A percentile compares a stretch with the other conserved stretches of the same genome.
These are phyloP conservation scores for Saguinus imperator DNA, from an alignment of 2,113 vertebrate species.

Conservation along the genomic window DNA sequence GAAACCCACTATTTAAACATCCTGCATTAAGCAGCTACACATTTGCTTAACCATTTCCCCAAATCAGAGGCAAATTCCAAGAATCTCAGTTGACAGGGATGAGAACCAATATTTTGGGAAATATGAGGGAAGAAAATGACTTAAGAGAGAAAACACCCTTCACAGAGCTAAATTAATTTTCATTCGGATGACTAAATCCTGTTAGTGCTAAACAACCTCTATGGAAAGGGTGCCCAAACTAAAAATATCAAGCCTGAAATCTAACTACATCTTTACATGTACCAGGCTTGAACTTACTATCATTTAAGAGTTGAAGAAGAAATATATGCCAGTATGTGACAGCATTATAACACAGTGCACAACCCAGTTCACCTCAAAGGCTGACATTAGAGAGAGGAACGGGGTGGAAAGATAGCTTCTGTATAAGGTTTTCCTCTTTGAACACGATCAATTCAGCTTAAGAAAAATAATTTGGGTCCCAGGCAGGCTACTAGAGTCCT, in stretches of 20 bases:
- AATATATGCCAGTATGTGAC: neutral
- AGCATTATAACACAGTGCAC: neutral
- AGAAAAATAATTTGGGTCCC: neutral
- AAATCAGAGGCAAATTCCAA: conserved; percentile 35
- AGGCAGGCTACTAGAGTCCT: neutral
- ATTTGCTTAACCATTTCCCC: neutral
- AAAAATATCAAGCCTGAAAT: neutral
- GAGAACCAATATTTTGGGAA: neutral
- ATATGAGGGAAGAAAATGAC: neutral
- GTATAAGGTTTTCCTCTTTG: neutral
- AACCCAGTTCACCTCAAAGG: neutral
- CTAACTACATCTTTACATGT: neutral
- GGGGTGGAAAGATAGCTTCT: neutral
- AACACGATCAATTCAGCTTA: neutral
- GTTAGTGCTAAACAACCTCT: neutral
- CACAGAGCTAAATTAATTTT: neutral
- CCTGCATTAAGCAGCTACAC: neutral
- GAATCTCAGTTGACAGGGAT: neutral
- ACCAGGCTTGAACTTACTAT: neutral
- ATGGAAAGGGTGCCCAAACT: neutral
- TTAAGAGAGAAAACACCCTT: neutral
- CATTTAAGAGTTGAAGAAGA: neutral
- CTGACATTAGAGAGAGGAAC: neutral
- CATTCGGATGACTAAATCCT: neutral
- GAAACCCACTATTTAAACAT: neutral